These are phyloP conservation scores for Neopelma chrysocephalum DNA, from an alignment of 2,797 vertebrate genomes.

Conservation along the genomic window DNA sequence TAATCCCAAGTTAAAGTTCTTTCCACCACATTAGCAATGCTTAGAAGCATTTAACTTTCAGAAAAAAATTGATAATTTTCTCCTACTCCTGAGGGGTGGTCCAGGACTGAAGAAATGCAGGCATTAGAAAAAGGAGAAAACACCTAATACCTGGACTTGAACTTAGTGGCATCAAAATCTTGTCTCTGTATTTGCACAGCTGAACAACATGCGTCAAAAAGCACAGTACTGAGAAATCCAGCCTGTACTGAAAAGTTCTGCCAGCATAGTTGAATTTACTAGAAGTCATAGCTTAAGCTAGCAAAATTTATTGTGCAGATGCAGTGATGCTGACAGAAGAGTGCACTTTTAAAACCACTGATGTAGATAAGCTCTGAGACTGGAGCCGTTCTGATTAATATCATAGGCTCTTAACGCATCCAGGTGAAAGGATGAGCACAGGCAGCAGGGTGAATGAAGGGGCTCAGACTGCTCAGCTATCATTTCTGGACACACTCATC, in stretches of 20 bases:
- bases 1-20: background rate
- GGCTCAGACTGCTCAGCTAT: background rate
- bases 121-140: background rate
- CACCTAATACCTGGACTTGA: background rate
- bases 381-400: conserved; percentile 46
- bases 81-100: background rate
- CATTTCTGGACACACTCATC: background rate
- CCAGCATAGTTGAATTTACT: conserved; percentile 23
- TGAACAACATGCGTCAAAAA: background rate
- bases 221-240: background rate
- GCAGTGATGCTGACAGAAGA: conserved; percentile 40
- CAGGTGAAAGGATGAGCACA: conserved; percentile 54
- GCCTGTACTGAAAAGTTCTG: background rate
- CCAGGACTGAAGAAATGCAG: background rate
- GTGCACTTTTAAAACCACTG: conserved; percentile 49
- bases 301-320: conserved; percentile 57
- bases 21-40: background rate
- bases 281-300: conserved; percentile 45
- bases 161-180: background rate
- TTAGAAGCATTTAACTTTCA: background rate
- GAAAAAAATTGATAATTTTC: background rate
- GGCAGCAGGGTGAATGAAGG: conserved; percentile 25
- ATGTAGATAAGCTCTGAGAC: conserved; percentile 61
- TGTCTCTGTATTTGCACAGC: background rate
- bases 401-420: conserved; percentile 34